phyloP scores from a whole-genome alignment of 2,113 vertebrate genomes.

The Pseudopipra pipra region DNA sequence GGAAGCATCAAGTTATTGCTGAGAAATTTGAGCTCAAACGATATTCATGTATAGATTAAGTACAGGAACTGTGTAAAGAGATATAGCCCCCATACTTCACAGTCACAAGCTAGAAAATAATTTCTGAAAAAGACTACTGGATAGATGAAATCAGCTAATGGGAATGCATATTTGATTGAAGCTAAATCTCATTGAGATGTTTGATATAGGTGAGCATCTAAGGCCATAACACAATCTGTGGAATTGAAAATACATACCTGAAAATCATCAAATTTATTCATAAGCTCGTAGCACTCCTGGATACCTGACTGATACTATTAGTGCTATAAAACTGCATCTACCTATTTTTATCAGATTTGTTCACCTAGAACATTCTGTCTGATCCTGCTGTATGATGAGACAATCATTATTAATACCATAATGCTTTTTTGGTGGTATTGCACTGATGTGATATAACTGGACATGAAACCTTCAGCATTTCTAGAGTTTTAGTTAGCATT shows the following conservation, averaged over 20 bases:
- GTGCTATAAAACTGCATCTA: neutral
- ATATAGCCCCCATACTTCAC: rapidly evolving
- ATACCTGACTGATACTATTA: neutral
- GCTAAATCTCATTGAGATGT: rapidly evolving
- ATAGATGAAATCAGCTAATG: neutral
- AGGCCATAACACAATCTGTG: rapidly evolving
- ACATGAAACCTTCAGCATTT: neutral
- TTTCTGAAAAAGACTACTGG: neutral
- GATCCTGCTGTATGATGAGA: neutral
- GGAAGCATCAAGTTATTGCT: neutral
- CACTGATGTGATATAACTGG: neutral
- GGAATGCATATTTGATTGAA: neutral
- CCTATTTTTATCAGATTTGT: neutral
- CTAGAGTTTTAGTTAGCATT: neutral
- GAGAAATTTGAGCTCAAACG: neutral
- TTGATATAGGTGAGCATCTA: neutral
- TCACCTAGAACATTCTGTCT: neutral
- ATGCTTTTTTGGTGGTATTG: neutral
- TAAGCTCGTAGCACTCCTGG: neutral
- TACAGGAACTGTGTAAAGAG: neutral
- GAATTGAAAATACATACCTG: neutral
- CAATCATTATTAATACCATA: neutral
- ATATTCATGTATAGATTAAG: neutral
- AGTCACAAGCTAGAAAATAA: neutral
- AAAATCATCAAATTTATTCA: neutral